A percentile compares a stretch with the other conserved stretches of the same genome.
These are phyloP conservation scores for Sceloporus undulatus DNA, from an alignment of 2,113 vertebrate genomes.

Conservation along the genomic window DNA sequence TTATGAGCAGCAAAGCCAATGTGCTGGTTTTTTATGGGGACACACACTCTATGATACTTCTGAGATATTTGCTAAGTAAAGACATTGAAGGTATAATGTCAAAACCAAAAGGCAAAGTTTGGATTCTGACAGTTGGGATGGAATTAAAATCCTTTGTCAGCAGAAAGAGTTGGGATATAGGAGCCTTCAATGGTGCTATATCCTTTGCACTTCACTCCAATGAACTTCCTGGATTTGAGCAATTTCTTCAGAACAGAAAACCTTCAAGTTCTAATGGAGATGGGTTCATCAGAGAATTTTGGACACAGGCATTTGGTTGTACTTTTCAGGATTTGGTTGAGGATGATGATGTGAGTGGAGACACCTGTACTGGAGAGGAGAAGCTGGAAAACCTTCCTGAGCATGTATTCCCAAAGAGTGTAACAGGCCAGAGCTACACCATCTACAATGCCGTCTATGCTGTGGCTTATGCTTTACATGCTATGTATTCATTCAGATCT, in stretches of 20 bases:
- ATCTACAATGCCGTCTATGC: neutral
- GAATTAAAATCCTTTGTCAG: neutral
- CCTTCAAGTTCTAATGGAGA: neutral
- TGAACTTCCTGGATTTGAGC: neutral
- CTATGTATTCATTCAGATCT: neutral
- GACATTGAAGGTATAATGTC: neutral
- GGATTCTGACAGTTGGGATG: neutral
- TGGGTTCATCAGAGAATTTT: neutral
- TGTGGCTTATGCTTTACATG: neutral
- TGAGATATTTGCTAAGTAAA: neutral
- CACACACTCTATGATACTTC: accelerated
- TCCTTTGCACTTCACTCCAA: neutral
- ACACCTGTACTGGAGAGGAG: neutral
- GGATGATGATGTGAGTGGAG: neutral
- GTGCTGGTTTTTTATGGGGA: neutral
- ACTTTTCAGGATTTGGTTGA: neutral
- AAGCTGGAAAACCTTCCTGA: neutral
- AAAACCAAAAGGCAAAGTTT: neutral
- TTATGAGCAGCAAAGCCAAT: neutral
- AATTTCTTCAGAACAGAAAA: neutral
- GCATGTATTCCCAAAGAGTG: neutral
- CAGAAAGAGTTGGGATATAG: neutral
- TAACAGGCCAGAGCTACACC: neutral
- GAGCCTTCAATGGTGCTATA: neutral
- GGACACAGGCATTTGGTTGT: neutral